Base-by-base conservation (phyloP, 2,888 invertebrate genomes). In the Agonopterix arenella region DNA sequence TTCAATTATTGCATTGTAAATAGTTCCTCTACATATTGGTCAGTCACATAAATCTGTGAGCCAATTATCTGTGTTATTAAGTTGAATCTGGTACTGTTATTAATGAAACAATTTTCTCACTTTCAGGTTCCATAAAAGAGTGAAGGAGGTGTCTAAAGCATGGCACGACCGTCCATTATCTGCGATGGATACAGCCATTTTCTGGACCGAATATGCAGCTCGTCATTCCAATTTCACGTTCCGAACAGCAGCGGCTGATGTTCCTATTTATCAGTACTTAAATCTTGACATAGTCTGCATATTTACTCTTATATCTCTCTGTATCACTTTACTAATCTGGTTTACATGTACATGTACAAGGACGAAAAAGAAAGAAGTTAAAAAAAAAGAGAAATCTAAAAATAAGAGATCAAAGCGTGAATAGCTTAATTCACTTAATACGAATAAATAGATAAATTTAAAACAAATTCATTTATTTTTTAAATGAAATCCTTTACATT, bases 161-260 rank as follows among this genome's bases (percentile, higher is more conserved):
- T 93, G 91, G 88, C 85, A 84, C 51, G 92, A 93, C 60, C 84
- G 92, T 11, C 92, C 92, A 0, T 66, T 90, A 65, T 73, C 90
- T 1, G 89, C 93, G 0, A 62, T 92, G 61, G 91, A 93, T 45
- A 90, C 91, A 0, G 92, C 93, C 1, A 70, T 92, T 9, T 93
- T 88, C 67, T 93, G 93, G 93, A 90, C 91, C 1, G 93, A 93
- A 66, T 92, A 90, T 62, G 90, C 91, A 0, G 91, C 91, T 7
- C 80, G 85, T 50, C 82, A 92, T 59, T 70, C 85, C 8, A 90
- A 91, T 52, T 68, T 77, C 36, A 77, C 73, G 1, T 81, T 90
- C 64, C 80, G 88, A 48, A 81, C 90, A 1, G 80, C 90, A 1
- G 90, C 91, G 1, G 91, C 90, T 0, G 89, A 90, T 52, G 86